phyloP scores from a whole-genome alignment of 2,797 vertebrate species.

The Sylvilagus floridanus region DNA sequence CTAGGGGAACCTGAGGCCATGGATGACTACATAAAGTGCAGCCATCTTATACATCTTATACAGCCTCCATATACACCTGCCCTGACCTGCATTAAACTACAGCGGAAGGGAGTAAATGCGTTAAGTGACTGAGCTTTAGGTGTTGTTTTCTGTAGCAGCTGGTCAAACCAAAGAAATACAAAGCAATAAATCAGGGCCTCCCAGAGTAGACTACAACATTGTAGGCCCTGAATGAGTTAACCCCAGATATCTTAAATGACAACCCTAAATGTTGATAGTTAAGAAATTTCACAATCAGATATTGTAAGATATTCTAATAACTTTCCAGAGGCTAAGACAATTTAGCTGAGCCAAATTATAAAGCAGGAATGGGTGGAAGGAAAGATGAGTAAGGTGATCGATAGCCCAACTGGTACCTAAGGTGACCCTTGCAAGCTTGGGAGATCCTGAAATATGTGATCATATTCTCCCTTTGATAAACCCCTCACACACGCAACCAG shows the following conservation, averaged over 20 bases:
- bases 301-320: background rate
- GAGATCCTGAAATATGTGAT: background rate
- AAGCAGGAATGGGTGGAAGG: background rate
- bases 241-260: background rate
- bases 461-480: background rate
- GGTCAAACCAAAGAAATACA: background rate
- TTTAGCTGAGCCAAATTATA: background rate
- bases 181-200: background rate
- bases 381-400: background rate
- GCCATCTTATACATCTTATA: background rate
- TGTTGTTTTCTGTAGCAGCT: background rate
- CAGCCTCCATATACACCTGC: background rate
- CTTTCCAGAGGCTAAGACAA: background rate
- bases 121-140: background rate
- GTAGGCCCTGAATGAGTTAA: background rate
- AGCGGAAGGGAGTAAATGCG: background rate
- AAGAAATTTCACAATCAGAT: conserved; percentile 17
- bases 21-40: background rate
- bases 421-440: background rate
- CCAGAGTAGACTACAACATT: background rate
- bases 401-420: background rate
- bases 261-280: background rate
- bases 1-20: background rate
- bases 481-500: background rate
- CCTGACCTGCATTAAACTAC: background rate